These are phyloP conservation scores for Drosophila pegasa DNA, from an alignment of 2,888 invertebrate species.

Conservation along the genomic window DNA sequence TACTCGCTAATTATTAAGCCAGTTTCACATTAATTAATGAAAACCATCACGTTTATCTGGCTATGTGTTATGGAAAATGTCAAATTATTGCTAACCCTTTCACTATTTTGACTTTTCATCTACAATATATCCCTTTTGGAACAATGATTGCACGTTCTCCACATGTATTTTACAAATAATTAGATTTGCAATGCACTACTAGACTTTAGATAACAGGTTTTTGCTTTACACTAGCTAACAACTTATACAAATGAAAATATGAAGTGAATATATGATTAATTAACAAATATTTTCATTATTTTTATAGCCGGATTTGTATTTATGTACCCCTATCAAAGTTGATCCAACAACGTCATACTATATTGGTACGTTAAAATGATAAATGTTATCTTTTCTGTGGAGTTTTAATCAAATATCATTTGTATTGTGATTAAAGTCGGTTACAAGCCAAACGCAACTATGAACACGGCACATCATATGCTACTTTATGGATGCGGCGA, in stretches of 20 bases:
- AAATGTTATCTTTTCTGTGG: background rate
- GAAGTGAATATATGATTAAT: background rate
- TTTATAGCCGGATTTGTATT: slow-evolving; percentile 93
- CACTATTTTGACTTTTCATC: too few species aligned
- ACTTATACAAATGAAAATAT: background rate
- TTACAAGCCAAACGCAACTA: slow-evolving; percentile 96
- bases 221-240: background rate
- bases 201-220: background rate
- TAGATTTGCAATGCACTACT: background rate
- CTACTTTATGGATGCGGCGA: slow-evolving; percentile 94
- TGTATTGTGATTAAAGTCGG: slow-evolving; percentile 87
- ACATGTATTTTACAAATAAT: background rate
- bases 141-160: too few species aligned
- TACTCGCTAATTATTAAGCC: too few species aligned
- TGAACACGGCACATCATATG: slow-evolving; percentile 97
- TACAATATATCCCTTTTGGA: too few species aligned
- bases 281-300: slow-evolving; percentile 5
- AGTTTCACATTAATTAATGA: too few species aligned
- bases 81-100: too few species aligned
- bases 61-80: too few species aligned
- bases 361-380: slow-evolving; percentile 87
- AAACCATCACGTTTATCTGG: too few species aligned
- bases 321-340: slow-evolving; percentile 95
- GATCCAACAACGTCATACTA: slow-evolving; percentile 91
- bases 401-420: background rate